Conservation (phyloP, 2,797 vertebrate genomes). For the Acanthurus leucopareius region DNA sequence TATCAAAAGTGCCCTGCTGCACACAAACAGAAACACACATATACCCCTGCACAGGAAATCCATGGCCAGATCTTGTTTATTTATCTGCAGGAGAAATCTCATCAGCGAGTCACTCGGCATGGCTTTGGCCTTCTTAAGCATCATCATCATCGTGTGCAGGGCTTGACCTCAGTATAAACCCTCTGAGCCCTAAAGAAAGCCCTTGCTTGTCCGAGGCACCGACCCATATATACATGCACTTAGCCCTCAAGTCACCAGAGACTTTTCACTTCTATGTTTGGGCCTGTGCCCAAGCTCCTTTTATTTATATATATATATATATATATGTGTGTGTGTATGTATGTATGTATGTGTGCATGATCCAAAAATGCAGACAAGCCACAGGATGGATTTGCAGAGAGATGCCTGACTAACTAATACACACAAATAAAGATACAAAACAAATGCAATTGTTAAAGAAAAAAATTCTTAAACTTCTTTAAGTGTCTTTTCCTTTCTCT, state of each 20-base stretch:
- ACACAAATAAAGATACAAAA: constrained; percentile 46
- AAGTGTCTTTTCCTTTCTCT: constrained; percentile 1
- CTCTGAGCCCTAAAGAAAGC: constrained; percentile 73
- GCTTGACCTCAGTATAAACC: constrained; percentile 80
- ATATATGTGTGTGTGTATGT: constrained; percentile 31
- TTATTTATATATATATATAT: constrained; percentile 27
- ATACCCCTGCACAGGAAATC: constrained; percentile 65
- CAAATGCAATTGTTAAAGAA: constrained; percentile 1
- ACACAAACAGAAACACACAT: constrained; percentile 50
- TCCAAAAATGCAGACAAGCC: constrained; percentile 66
- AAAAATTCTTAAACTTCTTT: not conserved
- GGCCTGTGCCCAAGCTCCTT: constrained; percentile 51
- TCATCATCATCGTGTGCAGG: constrained; percentile 55
- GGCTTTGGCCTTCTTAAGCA: constrained; percentile 58
- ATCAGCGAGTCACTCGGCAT: constrained; percentile 63
- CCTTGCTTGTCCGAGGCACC: constrained; percentile 64
- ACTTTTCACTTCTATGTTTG: constrained; percentile 79
- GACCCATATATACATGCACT: constrained; percentile 72
- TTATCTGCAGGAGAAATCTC: constrained; percentile 75
- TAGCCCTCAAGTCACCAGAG: constrained; percentile 76
- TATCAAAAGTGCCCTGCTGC: not conserved
- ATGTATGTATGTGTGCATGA: not conserved
- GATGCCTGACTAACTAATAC: constrained; percentile 48
- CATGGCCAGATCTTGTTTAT: constrained; percentile 72
- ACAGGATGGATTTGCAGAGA: constrained; percentile 62